These are phyloP conservation scores for Carassius carassius DNA, from an alignment of 2,113 vertebrate species.

Conservation along the genomic window DNA sequence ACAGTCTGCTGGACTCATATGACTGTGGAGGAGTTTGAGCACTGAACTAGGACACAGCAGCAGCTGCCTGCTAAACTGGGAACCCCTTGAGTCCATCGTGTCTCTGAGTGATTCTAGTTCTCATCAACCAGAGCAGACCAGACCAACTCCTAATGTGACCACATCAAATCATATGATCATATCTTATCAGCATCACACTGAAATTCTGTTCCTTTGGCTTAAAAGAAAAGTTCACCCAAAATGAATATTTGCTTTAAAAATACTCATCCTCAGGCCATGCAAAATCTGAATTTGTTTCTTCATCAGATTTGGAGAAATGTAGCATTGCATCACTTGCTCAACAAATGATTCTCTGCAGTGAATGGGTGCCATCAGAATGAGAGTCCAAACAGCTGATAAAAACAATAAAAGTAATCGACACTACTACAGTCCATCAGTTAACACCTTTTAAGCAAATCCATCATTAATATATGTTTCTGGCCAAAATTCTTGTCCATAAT, in stretches of 20 bases:
- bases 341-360: not conserved
- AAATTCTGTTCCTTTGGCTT: not conserved
- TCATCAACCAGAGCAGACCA: slow-evolving; percentile 15
- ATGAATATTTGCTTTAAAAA: too few relatives aligned
- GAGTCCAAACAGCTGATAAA: not conserved
- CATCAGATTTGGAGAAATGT: too few relatives aligned
- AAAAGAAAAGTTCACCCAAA: too few relatives aligned
- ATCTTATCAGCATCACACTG: not conserved
- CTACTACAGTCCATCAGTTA: not conserved
- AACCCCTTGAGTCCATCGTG: slow-evolving; percentile 49
- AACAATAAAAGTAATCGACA: not conserved
- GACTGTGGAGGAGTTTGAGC: slow-evolving; percentile 33
- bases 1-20: slow-evolving; percentile 26
- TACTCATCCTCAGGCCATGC: too few relatives aligned
- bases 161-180: not conserved
- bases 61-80: slow-evolving; percentile 60
- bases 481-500: not conserved
- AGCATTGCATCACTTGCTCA: not conserved
- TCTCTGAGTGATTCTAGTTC: slow-evolving; percentile 28
- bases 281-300: too few relatives aligned
- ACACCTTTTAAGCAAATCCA: not conserved
- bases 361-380: not conserved
- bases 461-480: not conserved
- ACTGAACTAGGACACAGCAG: slow-evolving; percentile 58
- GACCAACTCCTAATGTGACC: not conserved